Evolutionary conservation across 1,140 invertebrate species (phyloP), one percentile per base, ranked within the genome.

Genomic region (Saccostrea cuccullata): DNA sequence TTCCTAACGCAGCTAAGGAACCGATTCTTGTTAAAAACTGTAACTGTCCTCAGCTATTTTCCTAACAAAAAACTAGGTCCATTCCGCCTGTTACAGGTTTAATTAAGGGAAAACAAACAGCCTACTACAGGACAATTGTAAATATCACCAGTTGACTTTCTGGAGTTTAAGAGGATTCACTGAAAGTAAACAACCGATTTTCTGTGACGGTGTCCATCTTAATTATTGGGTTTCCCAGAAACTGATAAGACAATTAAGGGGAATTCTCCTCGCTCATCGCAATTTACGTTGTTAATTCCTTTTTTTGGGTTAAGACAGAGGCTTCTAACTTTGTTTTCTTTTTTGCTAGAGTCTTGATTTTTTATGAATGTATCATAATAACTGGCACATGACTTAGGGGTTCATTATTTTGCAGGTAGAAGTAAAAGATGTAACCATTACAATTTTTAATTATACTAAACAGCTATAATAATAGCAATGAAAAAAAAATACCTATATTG

Each of bases 111-210:
- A 70, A 70, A n/a, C 67, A 0, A 70, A 70, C 26, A 26, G 23
- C 26, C 8, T 36, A 2, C 5, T 70, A 70, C 67, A 70, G 26
- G 67, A 70, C 13, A 26, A 2, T 13, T 70, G 26, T 2, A 70
- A 30, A 70, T 26, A 23, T 70, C n/a, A 70, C 20, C 67, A 70
- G 67, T 23, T 70, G 26, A 17, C 40, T n/a, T 40, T 87, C 23
- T 87, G 73, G 55, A 60, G 12, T 23, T 58, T 85, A 85, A 30
- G 84, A 85, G 84, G 23, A 58, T 85, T 47, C 20, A 1, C 40
- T 83, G 67, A 23, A 0, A 70, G 67, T 23, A 70, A 70, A 30
- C 67, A 70, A 70, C 67, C 26, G 2, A 70, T 30, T 70, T 2
- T 70, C 6, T 70, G 67, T 70, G 23, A 70, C 5, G 67, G 67